Evolutionary conservation across 2,113 vertebrate genomes (phyloP), one percentile per base, ranked within the genome.

Genomic region (Micromys minutus): DNA sequence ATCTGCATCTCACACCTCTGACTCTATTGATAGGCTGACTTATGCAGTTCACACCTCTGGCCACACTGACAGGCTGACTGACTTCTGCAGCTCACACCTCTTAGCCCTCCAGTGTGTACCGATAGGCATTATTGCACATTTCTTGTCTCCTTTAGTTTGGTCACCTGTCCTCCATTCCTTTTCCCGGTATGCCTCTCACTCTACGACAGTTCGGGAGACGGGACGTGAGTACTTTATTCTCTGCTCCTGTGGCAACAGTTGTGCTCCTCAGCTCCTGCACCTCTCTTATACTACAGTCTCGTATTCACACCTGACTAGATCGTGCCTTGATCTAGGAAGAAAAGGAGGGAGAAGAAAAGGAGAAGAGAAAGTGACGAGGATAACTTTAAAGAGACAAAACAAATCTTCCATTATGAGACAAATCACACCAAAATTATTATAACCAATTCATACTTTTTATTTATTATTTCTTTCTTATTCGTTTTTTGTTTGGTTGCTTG

Each of bases 361-460:
- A 63, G 65, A 69, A n/a, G 12, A 17, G 31, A 57, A 87, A 52
- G 29, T 57, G 81, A 16, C 7, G 3, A 13, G 31, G 31, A 47
- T 67, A 13, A 10, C 57, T 81, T 79, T 69, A 50, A 65, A 65
- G n/a, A 81, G 75, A 63, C 36, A 26, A 75, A 67, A 61, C 21
- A 36, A 63, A 59, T 52, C 24, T 75, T 91, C 77, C 61, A 42
- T 59, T 71, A 39, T 83, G n/a, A 81, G 93, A 74, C 3, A 34
- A 36, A 87, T 45, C 57, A 80, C 52, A 90, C 13, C 24, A 88
- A n/a, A 85, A 29, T 65, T 77, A 55, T 55, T 39, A 85, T 76
- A 31, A 61, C 15, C 42, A 31, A 42, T 22, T 19, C 74, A 31
- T 88, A 39, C 8, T 52, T 88, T 87, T 45, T 31, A 57, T 61